Base-by-base conservation (phyloP, 2,797 vertebrate genomes). In the Ispidina picta region DNA sequence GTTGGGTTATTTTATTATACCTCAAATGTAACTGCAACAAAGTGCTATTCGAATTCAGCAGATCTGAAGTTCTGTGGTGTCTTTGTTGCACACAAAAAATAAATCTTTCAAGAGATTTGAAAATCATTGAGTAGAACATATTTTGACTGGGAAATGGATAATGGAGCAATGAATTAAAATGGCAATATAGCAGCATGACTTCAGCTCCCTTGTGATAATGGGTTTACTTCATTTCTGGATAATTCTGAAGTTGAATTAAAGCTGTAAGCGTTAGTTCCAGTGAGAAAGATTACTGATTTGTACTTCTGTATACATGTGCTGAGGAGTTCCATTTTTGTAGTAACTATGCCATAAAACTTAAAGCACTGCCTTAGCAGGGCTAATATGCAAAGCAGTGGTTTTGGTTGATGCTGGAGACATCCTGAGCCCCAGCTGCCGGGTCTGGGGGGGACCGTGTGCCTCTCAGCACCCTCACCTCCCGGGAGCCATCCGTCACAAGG, bases 391-490 rank as follows among this genome's bases (percentile, higher is more conserved):
- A 46, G 29, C n/a, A 77, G 56, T 56, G 43, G 66, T 79, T 92
- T 46, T 14, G 58, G 58, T 55, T 75, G 77, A 54, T 59, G 91
- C 44, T 68, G 0, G 7, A 77, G 68, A 26, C 37, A 88, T 76
- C 20, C 35, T 0, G 23, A 90, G 92, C 83, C 94, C 37, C 88
- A 95, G 95, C 77, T 94, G 95, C 84, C 87, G 83, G 1, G 19
- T 29, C 6, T 66, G 11, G 31, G 64, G 83, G 26, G 26, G 56
- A 21, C 88, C 69, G 86, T 10, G 43, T 25, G 52, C 63, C 81
- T 74, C 69, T 41, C 80, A 73, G 64, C 73, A 81, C 89, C 83
- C 86, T 63, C 2, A 44, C 35, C 90, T 79, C 91, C 95, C 3
- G 4, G 79, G 94, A 89, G 83, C 85, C 86, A 20, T 76, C 92